Conservation (phyloP, 2,797 vertebrate genomes). For the Chloroceryle inda region DNA sequence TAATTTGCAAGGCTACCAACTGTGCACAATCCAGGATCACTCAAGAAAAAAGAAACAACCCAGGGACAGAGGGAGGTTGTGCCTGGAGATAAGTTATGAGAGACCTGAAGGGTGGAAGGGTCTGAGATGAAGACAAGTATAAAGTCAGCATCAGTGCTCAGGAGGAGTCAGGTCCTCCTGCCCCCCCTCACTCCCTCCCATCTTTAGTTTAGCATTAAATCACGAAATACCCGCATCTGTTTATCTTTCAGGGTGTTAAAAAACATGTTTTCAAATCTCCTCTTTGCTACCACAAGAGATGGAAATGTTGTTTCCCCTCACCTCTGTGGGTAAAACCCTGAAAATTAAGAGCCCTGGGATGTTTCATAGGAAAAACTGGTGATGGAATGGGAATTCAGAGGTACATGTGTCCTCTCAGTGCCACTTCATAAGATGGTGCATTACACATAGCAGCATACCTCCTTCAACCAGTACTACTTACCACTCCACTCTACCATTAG, state of each 20-base stretch:
- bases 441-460: not conserved
- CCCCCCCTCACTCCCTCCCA: not conserved
- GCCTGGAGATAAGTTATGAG: not conserved
- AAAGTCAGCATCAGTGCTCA: not conserved
- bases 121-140: not conserved
- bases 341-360: too few relatives aligned
- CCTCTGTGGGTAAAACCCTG: not conserved
- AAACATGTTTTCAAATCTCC: not conserved
- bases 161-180: not conserved
- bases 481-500: not conserved
- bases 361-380: not conserved
- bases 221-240: fast-evolving
- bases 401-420: fast-evolving
- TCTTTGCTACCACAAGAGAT: not conserved
- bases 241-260: not conserved
- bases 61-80: not conserved
- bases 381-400: not conserved
- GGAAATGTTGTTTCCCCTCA: not conserved
- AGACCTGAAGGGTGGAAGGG: not conserved
- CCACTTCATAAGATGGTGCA: not conserved
- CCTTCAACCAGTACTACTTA: not conserved
- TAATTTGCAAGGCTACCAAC: not conserved
- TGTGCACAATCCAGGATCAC: not conserved
- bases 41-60: not conserved
- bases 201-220: not conserved